Conservation (phyloP, 2,888 invertebrate genomes). For the Ennomos quercinarius region DNA sequence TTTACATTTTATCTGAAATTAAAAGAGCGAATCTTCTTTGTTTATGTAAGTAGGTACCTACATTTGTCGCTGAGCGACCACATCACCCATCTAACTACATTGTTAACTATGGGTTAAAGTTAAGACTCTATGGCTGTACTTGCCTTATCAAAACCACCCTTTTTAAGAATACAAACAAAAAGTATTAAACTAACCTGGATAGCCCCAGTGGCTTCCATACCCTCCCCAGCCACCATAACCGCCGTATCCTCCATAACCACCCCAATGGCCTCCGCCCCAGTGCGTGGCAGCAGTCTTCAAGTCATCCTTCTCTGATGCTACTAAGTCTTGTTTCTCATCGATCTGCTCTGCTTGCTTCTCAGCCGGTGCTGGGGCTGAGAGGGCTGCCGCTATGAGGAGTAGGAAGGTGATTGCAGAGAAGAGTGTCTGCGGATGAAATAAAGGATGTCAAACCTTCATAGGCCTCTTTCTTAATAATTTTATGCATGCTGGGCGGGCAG, state of each 20-base stretch:
- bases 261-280: constrained; percentile 65
- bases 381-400: constrained; percentile 55
- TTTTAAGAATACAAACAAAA: no score
- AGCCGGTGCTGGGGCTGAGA: constrained; percentile 62
- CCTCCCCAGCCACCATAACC: constrained; percentile 46
- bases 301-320: constrained; percentile 65
- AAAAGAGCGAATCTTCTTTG: no score
- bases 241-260: constrained; percentile 53
- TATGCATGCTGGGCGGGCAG: no score
- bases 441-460: no score
- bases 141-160: no score
- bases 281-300: constrained; percentile 74
- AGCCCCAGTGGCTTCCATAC: constrained; percentile 28
- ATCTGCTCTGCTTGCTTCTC: constrained; percentile 47
- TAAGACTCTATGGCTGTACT: no score
- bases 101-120: no score
- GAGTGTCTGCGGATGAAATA: constrained; percentile 49
- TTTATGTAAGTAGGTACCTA: no score
- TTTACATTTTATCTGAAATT: no score
- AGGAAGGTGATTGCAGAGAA: constrained; percentile 56
- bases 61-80: no score
- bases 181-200: constrained; percentile 29
- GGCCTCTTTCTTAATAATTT: no score
- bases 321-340: constrained; percentile 55
- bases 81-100: no score